Percentiles rank a stretch among this genome's conserved stretches.
Conservation (phyloP, 2,113 vertebrate species). For the Phylloscopus trochilus region DNA sequence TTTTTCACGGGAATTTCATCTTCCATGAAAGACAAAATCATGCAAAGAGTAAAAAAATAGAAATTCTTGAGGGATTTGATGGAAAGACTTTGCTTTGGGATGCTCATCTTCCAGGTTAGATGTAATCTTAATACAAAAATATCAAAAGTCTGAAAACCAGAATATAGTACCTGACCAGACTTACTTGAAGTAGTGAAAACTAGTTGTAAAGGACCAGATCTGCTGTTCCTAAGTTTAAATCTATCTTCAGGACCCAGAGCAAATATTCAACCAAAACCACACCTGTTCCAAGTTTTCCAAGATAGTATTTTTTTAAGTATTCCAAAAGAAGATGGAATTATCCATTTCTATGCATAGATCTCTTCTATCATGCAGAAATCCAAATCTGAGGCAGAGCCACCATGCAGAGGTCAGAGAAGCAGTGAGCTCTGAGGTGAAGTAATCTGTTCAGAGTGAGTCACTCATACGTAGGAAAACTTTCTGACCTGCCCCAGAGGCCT, state of each 20-base stretch:
- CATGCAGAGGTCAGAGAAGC: neutral
- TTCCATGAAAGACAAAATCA: neutral
- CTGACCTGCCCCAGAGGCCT: neutral
- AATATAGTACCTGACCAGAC: neutral
- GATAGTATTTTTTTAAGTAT: neutral
- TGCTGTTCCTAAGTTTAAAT: neutral
- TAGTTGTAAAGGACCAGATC: neutral
- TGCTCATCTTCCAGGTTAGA: neutral
- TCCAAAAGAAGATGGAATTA: neutral
- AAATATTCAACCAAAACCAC: neutral
- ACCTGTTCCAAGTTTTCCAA: neutral
- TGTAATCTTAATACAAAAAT: neutral
- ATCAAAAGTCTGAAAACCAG: neutral
- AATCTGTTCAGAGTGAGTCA: neutral
- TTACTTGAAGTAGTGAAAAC: neutral
- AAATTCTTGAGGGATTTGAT: neutral
- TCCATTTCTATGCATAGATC: neutral
- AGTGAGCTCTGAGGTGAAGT: neutral
- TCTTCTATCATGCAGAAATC: neutral
- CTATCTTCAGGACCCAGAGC: neutral
- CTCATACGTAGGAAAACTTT: neutral
- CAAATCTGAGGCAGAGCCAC: accelerated
- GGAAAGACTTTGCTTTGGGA: neutral
- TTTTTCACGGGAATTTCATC: neutral
- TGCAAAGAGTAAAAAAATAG: neutral